Evolutionary conservation across 2,888 invertebrate species (phyloP).

Genomic region (Carterocephalus palaemon): DNA sequence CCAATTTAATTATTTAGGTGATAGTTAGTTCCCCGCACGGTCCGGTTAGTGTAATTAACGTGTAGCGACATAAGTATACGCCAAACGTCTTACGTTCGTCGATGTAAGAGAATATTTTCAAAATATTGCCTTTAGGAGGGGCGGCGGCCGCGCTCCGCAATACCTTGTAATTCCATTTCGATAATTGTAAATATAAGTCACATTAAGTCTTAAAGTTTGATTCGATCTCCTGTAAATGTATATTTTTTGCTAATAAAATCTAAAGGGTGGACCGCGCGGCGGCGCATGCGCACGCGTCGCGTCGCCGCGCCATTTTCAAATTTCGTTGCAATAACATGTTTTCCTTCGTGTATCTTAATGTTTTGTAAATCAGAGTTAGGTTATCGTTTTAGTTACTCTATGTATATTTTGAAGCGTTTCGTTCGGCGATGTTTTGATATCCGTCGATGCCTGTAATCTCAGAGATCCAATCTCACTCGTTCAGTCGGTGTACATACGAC

Average conservation of each 20-base stretch:
- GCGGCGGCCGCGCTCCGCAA: constrained; percentile 56
- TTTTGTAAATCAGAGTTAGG: constrained; percentile 70
- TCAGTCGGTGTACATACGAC: constrained; percentile 58
- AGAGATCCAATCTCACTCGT: constrained; percentile 74
- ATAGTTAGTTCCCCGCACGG: constrained; percentile 75
- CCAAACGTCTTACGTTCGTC: constrained; percentile 79
- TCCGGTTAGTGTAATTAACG: constrained; percentile 77
- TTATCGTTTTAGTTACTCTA: constrained; percentile 59
- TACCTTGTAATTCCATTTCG: constrained; percentile 76
- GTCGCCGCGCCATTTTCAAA: constrained; percentile 42
- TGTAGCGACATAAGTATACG: constrained; percentile 78
- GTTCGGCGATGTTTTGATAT: constrained; percentile 51
- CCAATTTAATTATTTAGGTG: constrained; percentile 78
- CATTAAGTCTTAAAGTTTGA: constrained; percentile 75
- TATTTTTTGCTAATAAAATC: constrained; percentile 68
- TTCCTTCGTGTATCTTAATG: constrained; percentile 66
- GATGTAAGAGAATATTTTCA: constrained; percentile 74
- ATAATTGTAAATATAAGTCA: constrained; percentile 77
- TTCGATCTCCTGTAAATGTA: constrained; percentile 79
- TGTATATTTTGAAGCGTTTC: constrained; percentile 71
- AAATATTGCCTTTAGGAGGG: constrained; percentile 76
- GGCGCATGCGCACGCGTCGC: constrained; percentile 29
- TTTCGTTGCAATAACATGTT: constrained; percentile 73
- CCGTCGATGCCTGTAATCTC: constrained; percentile 69
- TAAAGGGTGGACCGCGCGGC: constrained; percentile 37